Percentiles rank a stretch among this genome's conserved stretches.
Conservation (phyloP, 30 jellyfish, hydroid and myxozoan genomes). For the Catostylus mosaicus region DNA sequence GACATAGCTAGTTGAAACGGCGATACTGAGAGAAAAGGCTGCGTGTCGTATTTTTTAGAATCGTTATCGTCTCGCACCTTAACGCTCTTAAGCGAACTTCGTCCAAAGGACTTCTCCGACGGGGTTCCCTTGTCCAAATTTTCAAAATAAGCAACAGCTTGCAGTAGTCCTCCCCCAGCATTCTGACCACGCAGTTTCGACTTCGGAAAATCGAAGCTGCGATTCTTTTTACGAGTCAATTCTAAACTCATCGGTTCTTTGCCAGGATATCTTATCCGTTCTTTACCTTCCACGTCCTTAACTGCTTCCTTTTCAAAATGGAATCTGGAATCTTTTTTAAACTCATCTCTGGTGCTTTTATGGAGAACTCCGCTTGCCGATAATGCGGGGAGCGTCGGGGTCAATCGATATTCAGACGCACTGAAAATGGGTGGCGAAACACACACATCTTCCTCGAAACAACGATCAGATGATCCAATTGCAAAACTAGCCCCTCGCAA, state of each 20-base stretch:
- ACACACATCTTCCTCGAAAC: background rate
- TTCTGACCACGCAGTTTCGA: constrained; percentile 22
- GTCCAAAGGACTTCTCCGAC: background rate
- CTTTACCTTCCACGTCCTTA: background rate
- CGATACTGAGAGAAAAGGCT: constrained; percentile 21
- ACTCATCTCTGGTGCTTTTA: background rate
- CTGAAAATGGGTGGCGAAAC: background rate
- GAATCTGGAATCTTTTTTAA: background rate
- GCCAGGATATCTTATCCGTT: background rate
- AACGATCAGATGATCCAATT: background rate
- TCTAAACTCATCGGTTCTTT: background rate
- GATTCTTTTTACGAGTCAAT: background rate
- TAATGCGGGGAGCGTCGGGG: background rate
- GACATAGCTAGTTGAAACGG: constrained; percentile 53
- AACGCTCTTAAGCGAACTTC: constrained; percentile 23
- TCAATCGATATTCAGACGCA: background rate
- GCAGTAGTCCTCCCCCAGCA: constrained; percentile 27
- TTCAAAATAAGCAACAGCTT: constrained; percentile 39
- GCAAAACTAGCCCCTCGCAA: background rate
- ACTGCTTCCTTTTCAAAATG: background rate
- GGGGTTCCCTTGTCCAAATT: constrained; percentile 3
- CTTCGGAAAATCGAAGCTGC: background rate
- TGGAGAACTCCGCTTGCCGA: background rate
- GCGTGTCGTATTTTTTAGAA: background rate
- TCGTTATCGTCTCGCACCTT: background rate